Percentiles rank a stretch among this genome's conserved stretches.
These are phyloP conservation scores for Anguilla anguilla DNA, from an alignment of 2,797 vertebrate species.

Conservation along the genomic window DNA sequence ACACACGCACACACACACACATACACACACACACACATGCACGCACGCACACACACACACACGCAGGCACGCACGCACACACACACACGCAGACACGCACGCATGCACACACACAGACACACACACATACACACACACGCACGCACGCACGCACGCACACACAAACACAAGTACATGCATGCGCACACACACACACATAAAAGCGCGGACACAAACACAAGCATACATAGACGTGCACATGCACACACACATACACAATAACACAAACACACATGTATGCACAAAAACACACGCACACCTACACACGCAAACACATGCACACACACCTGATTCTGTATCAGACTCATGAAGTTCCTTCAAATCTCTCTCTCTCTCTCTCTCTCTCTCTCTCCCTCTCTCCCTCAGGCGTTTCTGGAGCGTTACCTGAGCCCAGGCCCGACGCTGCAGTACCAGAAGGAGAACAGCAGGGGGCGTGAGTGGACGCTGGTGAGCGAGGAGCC, in stretches of 20 bases:
- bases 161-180: no score
- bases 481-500: slow-evolving; percentile 92
- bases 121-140: neutral
- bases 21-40: neutral
- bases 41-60: neutral
- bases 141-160: no score
- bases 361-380: no score
- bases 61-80: neutral
- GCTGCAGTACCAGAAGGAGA: slow-evolving; percentile 91
- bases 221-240: no score
- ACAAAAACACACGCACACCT: no score
- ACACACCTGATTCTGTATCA: neutral
- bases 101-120: neutral
- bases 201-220: no score
- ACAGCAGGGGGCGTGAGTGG: slow-evolving; percentile 92
- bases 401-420: slow-evolving; percentile 89
- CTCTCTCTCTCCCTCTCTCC: rapidly evolving
- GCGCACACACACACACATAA: no score
- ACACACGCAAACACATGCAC: no score
- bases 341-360: neutral
- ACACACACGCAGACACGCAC: neutral
- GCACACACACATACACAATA: no score
- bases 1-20: no score
- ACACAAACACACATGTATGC: no score
- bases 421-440: slow-evolving; percentile 88